Evolutionary conservation across 2,113 vertebrate species (phyloP), one percentile per base, ranked within the genome.

Genomic region (Semnornis frantzii): DNA sequence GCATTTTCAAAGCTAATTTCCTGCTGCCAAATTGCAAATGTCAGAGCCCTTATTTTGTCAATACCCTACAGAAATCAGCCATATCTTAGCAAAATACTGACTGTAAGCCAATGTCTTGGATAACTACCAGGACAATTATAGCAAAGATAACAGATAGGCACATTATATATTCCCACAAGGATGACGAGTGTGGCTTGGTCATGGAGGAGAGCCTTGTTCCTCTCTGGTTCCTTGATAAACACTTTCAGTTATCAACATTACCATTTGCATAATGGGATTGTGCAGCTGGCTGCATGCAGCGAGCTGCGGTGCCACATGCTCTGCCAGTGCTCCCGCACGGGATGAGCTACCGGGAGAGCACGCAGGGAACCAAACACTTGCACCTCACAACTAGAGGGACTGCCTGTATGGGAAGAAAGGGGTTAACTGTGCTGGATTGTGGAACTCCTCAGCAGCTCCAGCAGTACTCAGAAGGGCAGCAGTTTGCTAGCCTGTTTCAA

Each of bases 221-320:
- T 94, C 60, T 82, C 91, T 34, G 89, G 78, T 89, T 91, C 57
- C 64, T 92, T 94, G 95, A 91, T 94, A 92, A 96, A 95, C 84
- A 82, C 78, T 93, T 94, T 82, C 89, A 87, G 94, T 93, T 93
- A 96, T 82, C 74, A 46, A 30, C 37, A 34, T 7, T 96, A 77
- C 72, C 86, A 82, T 95, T 96, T 93, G 86, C 94, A 87, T 96
- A 93, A 92, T 95, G 90, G 81, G 12, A 76, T 89, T 69, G 95
- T 86, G 37, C 79, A 93, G 85, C 93, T 87, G 89, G 86, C 71
- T 84, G 27, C 87, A 65, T 25, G 39, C 85, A 85, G 82, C 0
- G 57, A 87, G 6, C 12, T 34, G 60, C 66, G 65, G 28, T 55
- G 27, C 63, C 87, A 70, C 90, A 63, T 28, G 90, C 48, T 83